Evolutionary conservation across 1,140 invertebrate genomes (phyloP).

Genomic region (Drosophila eugracilis): DNA sequence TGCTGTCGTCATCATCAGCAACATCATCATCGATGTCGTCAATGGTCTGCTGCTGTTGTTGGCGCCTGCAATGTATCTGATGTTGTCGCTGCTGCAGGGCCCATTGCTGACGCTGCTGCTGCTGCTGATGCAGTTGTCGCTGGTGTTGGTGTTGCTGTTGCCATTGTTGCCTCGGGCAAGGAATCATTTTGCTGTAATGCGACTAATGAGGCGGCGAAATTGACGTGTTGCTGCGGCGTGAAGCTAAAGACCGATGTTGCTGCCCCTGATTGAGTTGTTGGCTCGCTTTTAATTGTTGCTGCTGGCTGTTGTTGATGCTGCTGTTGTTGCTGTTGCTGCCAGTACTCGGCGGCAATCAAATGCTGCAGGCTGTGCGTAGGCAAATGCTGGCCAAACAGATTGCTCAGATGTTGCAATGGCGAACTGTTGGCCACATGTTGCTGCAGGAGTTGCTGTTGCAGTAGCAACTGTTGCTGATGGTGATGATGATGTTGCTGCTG

Average conservation of each 20-base stretch:
- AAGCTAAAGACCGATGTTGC: conserved; percentile 65
- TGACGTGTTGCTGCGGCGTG: conserved; percentile 77
- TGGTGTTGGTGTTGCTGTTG: conserved; percentile 23
- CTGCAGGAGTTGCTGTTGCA: conserved; percentile 72
- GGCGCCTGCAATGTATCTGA: conserved; percentile 57
- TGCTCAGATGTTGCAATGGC: conserved; percentile 75
- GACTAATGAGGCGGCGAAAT: conserved; percentile 82
- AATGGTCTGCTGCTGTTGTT: conserved; percentile 38
- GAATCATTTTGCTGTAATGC: conserved; percentile 80
- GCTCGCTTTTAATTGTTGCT: conserved; percentile 74
- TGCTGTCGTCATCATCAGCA: conserved; percentile 28
- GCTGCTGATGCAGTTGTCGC: conserved; percentile 31
- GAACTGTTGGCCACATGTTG: conserved; percentile 71
- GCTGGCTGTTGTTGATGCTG: conserved; percentile 44
- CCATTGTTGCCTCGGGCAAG: conserved; percentile 55
- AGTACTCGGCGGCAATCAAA: conserved; percentile 74
- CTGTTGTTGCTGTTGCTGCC: conserved; percentile 58
- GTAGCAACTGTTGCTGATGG: conserved; percentile 44
- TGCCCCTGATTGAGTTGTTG: conserved; percentile 78
- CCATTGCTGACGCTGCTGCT: conserved; percentile 20
- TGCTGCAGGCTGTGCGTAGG: conserved; percentile 75
- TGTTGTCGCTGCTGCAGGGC: conserved; percentile 25
- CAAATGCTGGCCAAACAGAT: conserved; percentile 78
- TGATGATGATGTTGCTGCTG: conserved; percentile 61
- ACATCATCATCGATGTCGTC: conserved; percentile 35